phyloP scores from a whole-genome alignment of 2,797 vertebrate genomes.

The Pangasius djambal region DNA sequence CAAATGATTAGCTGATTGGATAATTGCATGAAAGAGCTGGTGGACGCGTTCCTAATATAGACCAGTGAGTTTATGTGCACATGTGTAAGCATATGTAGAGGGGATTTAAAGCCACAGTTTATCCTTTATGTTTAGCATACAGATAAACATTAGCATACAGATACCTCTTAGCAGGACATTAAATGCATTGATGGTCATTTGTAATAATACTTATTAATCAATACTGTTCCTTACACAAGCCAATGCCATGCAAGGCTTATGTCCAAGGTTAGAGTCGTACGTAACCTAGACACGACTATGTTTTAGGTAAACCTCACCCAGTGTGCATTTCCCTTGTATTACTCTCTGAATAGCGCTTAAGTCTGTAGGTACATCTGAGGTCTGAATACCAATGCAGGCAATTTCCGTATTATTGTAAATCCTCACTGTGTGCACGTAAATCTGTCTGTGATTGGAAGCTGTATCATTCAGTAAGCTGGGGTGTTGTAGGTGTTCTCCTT shows the following conservation, averaged over 20 bases:
- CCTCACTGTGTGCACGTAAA: background rate
- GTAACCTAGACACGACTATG: too few species aligned
- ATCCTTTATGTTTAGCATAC: background rate
- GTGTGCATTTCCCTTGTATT: background rate
- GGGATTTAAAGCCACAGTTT: background rate
- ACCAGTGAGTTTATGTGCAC: background rate
- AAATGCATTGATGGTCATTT: background rate
- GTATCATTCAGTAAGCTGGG: background rate
- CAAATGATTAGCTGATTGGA: background rate
- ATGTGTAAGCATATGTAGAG: too few species aligned
- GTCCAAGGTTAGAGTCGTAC: background rate
- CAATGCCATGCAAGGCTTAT: background rate
- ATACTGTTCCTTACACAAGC: background rate
- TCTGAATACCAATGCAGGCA: background rate
- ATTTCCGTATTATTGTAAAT: background rate
- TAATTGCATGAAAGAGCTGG: background rate
- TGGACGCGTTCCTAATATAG: background rate
- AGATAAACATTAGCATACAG: background rate
- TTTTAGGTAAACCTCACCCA: background rate
- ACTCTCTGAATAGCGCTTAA: background rate
- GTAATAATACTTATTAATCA: background rate
- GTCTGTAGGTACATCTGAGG: background rate
- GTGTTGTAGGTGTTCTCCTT: too few species aligned
- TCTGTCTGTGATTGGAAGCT: background rate
- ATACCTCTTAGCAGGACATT: background rate